Evolutionary conservation across 2,888 invertebrate genomes (phyloP), one percentile per base, ranked within the genome.

Genomic region (Noctua fimbriata): DNA sequence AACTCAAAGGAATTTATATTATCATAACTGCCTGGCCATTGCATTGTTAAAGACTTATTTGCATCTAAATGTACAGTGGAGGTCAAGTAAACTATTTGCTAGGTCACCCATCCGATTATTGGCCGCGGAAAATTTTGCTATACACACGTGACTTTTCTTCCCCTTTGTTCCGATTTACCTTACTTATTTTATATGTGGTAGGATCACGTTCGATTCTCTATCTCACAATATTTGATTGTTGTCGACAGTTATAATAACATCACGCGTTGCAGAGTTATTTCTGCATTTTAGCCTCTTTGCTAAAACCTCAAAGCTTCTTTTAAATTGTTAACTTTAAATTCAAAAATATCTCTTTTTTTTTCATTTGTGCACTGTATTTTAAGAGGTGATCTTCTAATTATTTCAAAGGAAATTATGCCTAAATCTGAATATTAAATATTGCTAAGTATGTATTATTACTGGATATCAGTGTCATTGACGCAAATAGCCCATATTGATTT

Each of bases 21-120:
- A 44, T 84, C 86, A 86, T 88, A 89, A 87, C 79, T 81, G 75
- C 78, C 66, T 78, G 83, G 58, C 84, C 78, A 78, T 78, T 82
- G 75, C 82, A 88, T 89, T 88, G 88, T 89, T 89, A 77, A 63
- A 79, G 65, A 80, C 65, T 80, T 78, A 89, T 88, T 88, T 89
- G 89, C 86, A 88, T 88, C 71, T 89, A 76, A 88, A 89, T 85
- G 82, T 77, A 73, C 73, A 73, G 32, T 36, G 80, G 84, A 86
- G 83, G 86, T 84, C 78, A 82, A 78, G 78, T 78, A 73, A 83
- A 84, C 80, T 81, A 86, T 83, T 83, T 67, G 78, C 72, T 87
- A 86, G 88, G 82, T 87, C 86, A 79, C 52, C 73, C 76, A 83
- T 81, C 73, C 32, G 52, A 80, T 77, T 84, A 65, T 49, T 18